Percentiles rank a stretch among this genome's conserved stretches.
These are phyloP conservation scores for Thunnus albacares DNA, from an alignment of 2,797 vertebrate genomes.

Conservation along the genomic window DNA sequence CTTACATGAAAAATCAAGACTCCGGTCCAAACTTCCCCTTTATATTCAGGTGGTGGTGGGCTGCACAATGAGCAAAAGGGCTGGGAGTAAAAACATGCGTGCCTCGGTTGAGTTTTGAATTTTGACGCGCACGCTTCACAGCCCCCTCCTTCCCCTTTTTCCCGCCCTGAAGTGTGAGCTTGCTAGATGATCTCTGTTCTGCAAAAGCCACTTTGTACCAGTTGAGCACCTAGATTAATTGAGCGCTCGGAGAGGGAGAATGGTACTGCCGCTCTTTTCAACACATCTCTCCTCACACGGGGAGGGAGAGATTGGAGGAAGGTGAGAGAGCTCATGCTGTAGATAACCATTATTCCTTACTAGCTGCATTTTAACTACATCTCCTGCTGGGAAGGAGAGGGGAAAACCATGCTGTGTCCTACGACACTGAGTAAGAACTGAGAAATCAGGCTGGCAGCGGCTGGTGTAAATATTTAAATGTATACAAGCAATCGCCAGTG, in stretches of 20 bases:
- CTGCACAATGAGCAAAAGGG: constrained; percentile 52
- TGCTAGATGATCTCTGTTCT: constrained; percentile 52
- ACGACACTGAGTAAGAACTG: constrained; percentile 15
- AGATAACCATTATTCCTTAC: constrained; percentile 55
- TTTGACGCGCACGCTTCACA: constrained; percentile 60
- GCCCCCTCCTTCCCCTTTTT: constrained; percentile 46
- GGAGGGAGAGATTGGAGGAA: constrained; percentile 50
- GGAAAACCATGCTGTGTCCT: constrained; percentile 43
- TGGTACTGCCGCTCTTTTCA: constrained; percentile 58
- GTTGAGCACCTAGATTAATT: constrained; percentile 77
- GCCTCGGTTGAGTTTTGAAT: constrained; percentile 71
- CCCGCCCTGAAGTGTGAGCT: constrained; percentile 58
- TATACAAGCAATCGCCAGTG: constrained; percentile 26
- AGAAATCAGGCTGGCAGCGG: constrained; percentile 14
- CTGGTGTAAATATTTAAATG: constrained; percentile 57
- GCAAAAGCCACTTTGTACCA: constrained; percentile 64
- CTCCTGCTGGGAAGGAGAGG: constrained; percentile 55
- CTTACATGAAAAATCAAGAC: constrained; percentile 41
- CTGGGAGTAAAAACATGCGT: constrained; percentile 58
- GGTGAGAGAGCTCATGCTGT: constrained; percentile 51
- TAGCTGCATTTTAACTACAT: constrained; percentile 61
- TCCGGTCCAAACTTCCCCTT: constrained; percentile 63
- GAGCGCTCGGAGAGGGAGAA: constrained; percentile 59
- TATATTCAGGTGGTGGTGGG: constrained; percentile 68
- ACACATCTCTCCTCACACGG: constrained; percentile 59